These are phyloP conservation scores for Salvator merianae DNA, from an alignment of 2,113 vertebrate species.

Conservation along the genomic window DNA sequence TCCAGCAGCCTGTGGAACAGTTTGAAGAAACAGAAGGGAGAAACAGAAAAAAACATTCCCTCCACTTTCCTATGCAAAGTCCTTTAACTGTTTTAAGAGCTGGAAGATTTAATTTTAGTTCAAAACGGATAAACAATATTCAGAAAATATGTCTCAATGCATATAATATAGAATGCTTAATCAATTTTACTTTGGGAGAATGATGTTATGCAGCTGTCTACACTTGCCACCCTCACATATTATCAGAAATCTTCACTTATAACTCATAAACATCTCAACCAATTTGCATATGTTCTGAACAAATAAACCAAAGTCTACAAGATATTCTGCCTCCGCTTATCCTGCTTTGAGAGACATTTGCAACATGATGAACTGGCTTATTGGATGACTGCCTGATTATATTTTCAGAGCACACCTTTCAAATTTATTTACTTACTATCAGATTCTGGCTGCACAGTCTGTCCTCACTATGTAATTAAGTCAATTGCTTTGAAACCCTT, in stretches of 20 bases:
- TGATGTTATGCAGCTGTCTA: neutral
- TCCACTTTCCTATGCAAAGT: neutral
- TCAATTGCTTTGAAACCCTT: constrained; percentile 10
- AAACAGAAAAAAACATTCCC: neutral
- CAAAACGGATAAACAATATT: neutral
- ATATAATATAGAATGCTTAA: neutral
- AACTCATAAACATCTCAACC: neutral
- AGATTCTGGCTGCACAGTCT: constrained; percentile 9
- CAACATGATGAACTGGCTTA: neutral
- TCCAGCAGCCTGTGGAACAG: neutral
- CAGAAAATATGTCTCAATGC: neutral
- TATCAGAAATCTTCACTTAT: neutral
- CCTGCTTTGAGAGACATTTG: neutral
- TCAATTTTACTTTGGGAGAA: neutral
- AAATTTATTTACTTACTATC: constrained; percentile 7
- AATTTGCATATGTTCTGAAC: neutral
- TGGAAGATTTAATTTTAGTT: neutral
- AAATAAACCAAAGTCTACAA: neutral
- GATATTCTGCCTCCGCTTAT: neutral
- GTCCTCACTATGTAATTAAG: constrained; percentile 15
- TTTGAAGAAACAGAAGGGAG: neutral
- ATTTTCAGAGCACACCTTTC: constrained; percentile 14
- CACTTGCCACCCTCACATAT: neutral
- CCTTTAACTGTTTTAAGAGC: neutral
- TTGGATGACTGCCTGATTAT: neutral